Evolutionary conservation across 2,888 invertebrate genomes (phyloP).

Genomic region (Alitta virens): DNA sequence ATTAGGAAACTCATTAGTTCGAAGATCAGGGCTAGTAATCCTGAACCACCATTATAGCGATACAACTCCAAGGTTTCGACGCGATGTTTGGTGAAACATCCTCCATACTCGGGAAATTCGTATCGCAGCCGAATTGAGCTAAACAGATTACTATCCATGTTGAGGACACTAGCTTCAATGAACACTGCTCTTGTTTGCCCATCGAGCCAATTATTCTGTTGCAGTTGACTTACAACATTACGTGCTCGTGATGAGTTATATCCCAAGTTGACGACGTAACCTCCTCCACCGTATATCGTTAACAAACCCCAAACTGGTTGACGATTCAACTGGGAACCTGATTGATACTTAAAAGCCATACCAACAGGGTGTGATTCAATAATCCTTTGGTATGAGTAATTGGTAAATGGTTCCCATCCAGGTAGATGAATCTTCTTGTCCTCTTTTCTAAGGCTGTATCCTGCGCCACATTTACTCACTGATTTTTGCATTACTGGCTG

Average conservation of each 20-base stretch:
- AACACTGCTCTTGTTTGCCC: constrained; percentile 38
- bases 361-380: too few species aligned
- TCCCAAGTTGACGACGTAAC: constrained; percentile 39
- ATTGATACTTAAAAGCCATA: too few species aligned
- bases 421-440: too few species aligned
- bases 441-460: too few species aligned
- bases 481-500: too few species aligned
- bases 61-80: constrained; percentile 14
- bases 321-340: too few species aligned
- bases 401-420: too few species aligned
- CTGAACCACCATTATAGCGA: constrained; percentile 11
- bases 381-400: too few species aligned
- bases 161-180: constrained; percentile 42
- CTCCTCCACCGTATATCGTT: constrained; percentile 32
- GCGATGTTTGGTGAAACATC: not conserved
- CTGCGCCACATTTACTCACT: too few species aligned
- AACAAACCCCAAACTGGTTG: too few species aligned
- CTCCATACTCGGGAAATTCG: constrained; percentile 34
- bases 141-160: constrained; percentile 41
- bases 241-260: not conserved
- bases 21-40: constrained; percentile 2
- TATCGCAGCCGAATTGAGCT: constrained; percentile 34
- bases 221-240: constrained; percentile 5
- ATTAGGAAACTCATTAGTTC: constrained; percentile 2
- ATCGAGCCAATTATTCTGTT: constrained; percentile 39